Base-by-base conservation (phyloP, 2,888 invertebrate genomes). In the Abrostola triplasia region DNA sequence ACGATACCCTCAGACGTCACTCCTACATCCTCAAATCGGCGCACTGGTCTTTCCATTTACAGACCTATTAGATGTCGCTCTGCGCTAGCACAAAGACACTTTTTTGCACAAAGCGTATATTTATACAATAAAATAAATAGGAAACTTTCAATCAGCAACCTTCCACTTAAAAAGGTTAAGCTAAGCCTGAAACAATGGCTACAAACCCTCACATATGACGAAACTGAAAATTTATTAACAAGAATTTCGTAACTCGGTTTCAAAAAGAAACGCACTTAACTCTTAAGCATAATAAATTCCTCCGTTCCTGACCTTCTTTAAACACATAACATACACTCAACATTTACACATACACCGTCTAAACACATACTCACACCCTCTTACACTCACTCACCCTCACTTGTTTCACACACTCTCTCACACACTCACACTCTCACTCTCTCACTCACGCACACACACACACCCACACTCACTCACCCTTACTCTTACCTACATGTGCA, bases 11-110 rank as follows among this genome's bases (percentile, higher is more conserved):
- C 35, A 35, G 48, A 48, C 49, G 44, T 44, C 13, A 44, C 13
- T 44, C 6, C 49, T 49, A 35, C 35, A 36, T 36, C 36, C 49
- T 36, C 36, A 11, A 49, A 36, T 36, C 49, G 36, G 36, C 49
- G 49, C 36, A 36, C 37, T 51, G 50, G 50, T 12, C 37, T 51
- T 36, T 37, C 50, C 8, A 12, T 51, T 37, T 51, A 37, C 36
- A 37, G n/a, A 36, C 12, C 50, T 37, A 36, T 51, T 36, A 36
- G 37, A 36, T 51, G 50, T 51, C 50, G 50, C 11, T 37, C 50
- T n/a, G 50, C 50, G 37, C 50, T 51, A 36, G 50, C 50, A 51
- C 50, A 37, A 51, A 36, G 50, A 51, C 50, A 51, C 37, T 51
- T 51, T n/a, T 36, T n/a, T 51, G 50, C 37, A 36, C 50, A 51